Evolutionary conservation across 2,113 vertebrate genomes (phyloP), one percentile per base, ranked within the genome.

Genomic region (Romanogobio albipinnatus): DNA sequence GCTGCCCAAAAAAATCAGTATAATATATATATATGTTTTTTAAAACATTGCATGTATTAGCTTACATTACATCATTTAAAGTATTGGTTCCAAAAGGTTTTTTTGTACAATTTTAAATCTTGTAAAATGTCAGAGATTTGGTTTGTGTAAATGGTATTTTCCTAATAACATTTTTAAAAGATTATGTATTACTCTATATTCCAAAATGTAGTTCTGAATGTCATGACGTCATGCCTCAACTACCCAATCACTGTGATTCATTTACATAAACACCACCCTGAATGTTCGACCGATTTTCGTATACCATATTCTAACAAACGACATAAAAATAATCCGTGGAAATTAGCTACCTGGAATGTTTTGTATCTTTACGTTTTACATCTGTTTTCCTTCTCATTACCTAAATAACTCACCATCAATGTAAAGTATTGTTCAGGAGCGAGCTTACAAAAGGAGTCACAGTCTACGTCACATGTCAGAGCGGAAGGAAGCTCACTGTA

Each of bases 401-500:
- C 2, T 74, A 26, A 2, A 4, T 22, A 0, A 9, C 10, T 59
- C 11, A 78, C 76, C 76, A 39, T 78, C 76, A 15, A 22, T 61
- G 56, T 78, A 56, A 61, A 22, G 9, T 24, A 4, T 78, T 4
- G 74, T 29, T 1, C 15, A 1, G 2, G 9, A 4, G 2, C 17
- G 5, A 78, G 9, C 5, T 0, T 36, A 13, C 0, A 59, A 61
- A 3, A 1, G 0, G 2, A 15, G 0, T 4, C 6, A 1, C 1
- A 43, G 1, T 0, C 3, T 14, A 78, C 76, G 76, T 61, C 33
- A 61, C 0, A 0, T 0, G 0, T 3, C 33, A n/a, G 76, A 90
- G 90, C 59, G 90, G 90, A 71, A 77, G 88, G 88, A 90, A 91
- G 90, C 88, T 91, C 70, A 90, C 90, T 90, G 90, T 88, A 91